Evolutionary conservation across 53 echinoderm and acorn worm genomes (phyloP).

Genomic region (Antedon mediterranea): DNA sequence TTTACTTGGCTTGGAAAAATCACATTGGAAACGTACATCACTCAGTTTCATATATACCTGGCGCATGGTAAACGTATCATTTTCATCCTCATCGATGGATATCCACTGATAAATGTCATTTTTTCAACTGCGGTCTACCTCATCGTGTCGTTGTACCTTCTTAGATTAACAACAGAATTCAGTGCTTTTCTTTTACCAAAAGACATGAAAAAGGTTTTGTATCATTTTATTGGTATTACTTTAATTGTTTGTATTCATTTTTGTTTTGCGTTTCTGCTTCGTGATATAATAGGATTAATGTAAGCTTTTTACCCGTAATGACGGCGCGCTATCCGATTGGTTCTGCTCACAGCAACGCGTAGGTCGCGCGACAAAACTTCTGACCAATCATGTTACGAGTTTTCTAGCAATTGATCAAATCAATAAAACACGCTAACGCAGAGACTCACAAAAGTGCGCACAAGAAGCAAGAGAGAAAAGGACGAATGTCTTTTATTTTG

Average conservation of each 20-base stretch:
- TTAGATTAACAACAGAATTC: conserved; percentile 58
- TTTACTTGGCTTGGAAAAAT: conserved; percentile 69
- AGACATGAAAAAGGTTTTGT: conserved; percentile 23
- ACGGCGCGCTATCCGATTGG: too few species aligned
- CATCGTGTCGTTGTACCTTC: conserved; percentile 39
- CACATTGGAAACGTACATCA: conserved; percentile 72
- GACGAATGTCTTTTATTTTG: too few species aligned
- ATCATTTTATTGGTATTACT: conserved; percentile 8
- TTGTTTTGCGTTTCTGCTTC: conserved; percentile 32
- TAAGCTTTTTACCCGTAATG: too few species aligned
- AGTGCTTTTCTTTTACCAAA: conserved; percentile 50
- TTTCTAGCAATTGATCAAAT: too few species aligned
- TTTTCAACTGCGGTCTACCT: conserved; percentile 44
- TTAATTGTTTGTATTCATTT: conserved; percentile 32
- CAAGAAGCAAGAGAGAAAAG: too few species aligned
- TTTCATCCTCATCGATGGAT: conserved; percentile 51
- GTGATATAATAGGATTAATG: conserved; percentile 26
- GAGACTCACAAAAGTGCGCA: too few species aligned
- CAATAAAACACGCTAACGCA: too few species aligned
- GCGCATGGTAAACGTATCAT: conserved; percentile 38
- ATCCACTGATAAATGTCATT: conserved; percentile 60
- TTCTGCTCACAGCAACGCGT: too few species aligned
- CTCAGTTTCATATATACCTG: conserved; percentile 61
- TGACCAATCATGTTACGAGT: too few species aligned
- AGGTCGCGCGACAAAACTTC: too few species aligned